Evolutionary conservation across 2,113 vertebrate genomes (phyloP).

Genomic region (Stictonetta naevosa): DNA sequence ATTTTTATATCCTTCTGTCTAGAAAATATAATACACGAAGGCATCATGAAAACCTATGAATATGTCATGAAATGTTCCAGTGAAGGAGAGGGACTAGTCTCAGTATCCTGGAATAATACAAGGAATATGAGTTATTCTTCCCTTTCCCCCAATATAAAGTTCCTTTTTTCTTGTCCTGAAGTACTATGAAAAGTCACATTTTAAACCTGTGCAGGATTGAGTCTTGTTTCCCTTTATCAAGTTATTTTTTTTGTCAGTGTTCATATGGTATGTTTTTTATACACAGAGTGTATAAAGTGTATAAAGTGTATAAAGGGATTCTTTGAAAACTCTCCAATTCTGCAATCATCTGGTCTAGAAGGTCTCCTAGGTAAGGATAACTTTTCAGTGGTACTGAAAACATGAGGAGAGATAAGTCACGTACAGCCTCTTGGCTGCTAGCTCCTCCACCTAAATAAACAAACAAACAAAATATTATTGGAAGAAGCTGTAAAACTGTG

Average conservation of each 20-base stretch:
- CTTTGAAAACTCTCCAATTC: not conserved
- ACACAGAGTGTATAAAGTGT: not conserved
- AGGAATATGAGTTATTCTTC: not conserved
- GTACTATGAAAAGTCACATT: not conserved
- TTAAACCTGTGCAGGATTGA: not conserved
- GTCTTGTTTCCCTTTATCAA: not conserved
- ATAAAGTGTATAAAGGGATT: not conserved
- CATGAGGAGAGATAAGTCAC: not conserved
- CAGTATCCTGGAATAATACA: not conserved
- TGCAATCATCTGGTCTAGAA: not conserved
- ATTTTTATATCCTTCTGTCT: not conserved
- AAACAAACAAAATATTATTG: not conserved
- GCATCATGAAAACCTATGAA: not conserved
- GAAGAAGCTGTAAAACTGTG: not conserved
- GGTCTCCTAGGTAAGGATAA: not conserved
- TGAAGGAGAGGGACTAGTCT: not conserved
- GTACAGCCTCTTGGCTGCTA: not conserved
- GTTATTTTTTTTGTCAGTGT: not conserved
- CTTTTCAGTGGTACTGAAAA: not conserved
- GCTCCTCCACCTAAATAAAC: rapidly evolving
- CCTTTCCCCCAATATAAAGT: not conserved
- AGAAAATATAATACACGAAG: not conserved
- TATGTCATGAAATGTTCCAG: not conserved
- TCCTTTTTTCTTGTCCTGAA: not conserved
- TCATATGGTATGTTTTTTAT: not conserved